phyloP scores from a whole-genome alignment of 2,797 vertebrate species.

The Columba guinea region DNA sequence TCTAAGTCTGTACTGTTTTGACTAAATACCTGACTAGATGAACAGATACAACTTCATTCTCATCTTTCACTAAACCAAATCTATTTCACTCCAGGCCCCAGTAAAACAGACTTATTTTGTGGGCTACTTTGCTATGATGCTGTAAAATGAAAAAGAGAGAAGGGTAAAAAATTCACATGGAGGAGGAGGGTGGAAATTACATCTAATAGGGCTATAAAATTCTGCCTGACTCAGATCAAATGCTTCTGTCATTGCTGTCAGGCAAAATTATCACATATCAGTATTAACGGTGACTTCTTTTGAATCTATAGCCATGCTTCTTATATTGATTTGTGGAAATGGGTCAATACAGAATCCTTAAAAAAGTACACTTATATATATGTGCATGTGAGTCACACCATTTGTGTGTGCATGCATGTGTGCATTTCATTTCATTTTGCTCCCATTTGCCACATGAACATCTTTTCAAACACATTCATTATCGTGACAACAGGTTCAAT shows the following conservation, averaged over 20 bases:
- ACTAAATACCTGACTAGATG: background rate
- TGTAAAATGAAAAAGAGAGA: background rate
- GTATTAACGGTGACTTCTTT: conserved; percentile 9
- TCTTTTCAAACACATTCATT: conserved; percentile 62
- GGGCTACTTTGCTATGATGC: background rate
- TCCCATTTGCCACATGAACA: conserved; percentile 21
- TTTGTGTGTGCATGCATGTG: background rate
- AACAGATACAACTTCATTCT: background rate
- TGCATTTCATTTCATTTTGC: conserved; percentile 35
- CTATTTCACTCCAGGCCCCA: background rate
- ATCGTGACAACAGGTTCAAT: conserved; percentile 74
- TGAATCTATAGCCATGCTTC: conserved; percentile 17
- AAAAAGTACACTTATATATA: background rate
- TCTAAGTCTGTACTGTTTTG: background rate
- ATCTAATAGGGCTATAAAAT: conserved; percentile 54
- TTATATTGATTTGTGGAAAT: conserved; percentile 23
- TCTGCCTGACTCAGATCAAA: conserved; percentile 54
- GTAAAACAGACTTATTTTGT: background rate
- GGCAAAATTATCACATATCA: conserved; percentile 51
- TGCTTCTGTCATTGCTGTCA: conserved; percentile 43
- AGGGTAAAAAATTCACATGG: background rate
- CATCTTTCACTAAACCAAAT: background rate
- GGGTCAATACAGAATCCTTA: background rate
- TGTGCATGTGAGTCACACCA: background rate
- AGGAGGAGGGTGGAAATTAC: background rate